phyloP scores from a whole-genome alignment of 2,888 invertebrate species.

The Callimorpha dominula region DNA sequence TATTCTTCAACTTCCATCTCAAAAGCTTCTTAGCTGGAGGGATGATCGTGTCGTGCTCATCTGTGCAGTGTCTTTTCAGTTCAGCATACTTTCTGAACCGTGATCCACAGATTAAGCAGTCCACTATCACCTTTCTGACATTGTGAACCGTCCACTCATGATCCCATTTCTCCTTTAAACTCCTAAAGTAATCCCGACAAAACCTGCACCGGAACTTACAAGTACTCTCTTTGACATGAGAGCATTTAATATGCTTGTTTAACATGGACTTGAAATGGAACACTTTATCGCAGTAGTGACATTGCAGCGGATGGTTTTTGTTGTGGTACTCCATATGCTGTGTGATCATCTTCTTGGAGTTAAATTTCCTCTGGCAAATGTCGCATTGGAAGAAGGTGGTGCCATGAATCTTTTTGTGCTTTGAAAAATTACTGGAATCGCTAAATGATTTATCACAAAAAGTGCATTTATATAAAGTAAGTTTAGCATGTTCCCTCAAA shows the following conservation, averaged over 20 bases:
- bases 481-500: constrained; percentile 79
- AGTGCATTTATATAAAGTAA: constrained; percentile 80
- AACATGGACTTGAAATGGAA: constrained; percentile 81
- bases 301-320: constrained; percentile 68
- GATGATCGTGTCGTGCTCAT: constrained; percentile 64
- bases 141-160: constrained; percentile 80
- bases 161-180: constrained; percentile 81
- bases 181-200: constrained; percentile 66
- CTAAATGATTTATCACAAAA: constrained; percentile 83
- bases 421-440: constrained; percentile 84
- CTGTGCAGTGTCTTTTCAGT: constrained; percentile 71
- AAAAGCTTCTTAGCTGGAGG: constrained; percentile 69
- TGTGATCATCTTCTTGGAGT: constrained; percentile 80
- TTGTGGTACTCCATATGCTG: constrained; percentile 81
- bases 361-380: constrained; percentile 79
- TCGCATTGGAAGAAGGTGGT: constrained; percentile 76
- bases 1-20: constrained; percentile 46
- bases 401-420: constrained; percentile 83
- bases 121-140: constrained; percentile 77
- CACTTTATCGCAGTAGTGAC: constrained; percentile 67
- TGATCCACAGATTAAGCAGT: constrained; percentile 73
- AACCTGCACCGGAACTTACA: constrained; percentile 71
- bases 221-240: constrained; percentile 62
- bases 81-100: constrained; percentile 80
- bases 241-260: constrained; percentile 75